phyloP scores from a whole-genome alignment of 2,888 invertebrate species.

The Boloria euphrosyne region DNA sequence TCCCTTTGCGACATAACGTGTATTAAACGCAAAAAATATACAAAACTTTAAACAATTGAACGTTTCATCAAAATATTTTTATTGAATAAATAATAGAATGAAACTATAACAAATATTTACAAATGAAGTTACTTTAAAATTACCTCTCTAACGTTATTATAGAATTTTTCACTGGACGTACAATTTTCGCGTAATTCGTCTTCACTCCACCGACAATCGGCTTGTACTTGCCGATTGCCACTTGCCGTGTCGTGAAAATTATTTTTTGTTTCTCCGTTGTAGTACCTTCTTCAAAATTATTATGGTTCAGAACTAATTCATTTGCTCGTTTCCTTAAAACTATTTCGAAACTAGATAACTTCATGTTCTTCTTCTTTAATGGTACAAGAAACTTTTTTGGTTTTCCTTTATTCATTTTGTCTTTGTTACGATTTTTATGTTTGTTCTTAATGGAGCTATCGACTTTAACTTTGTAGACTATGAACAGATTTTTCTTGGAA shows the following conservation, averaged over 20 bases:
- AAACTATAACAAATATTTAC: background rate
- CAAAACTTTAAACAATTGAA: too few relatives aligned
- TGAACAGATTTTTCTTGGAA: conserved; percentile 53
- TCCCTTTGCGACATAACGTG: too few relatives aligned
- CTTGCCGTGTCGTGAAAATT: conserved; percentile 49
- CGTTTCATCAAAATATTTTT: background rate
- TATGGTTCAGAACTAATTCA: conserved; percentile 41
- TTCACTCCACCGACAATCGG: conserved; percentile 57
- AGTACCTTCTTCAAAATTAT: conserved; percentile 32
- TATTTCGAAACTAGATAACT: conserved; percentile 67
- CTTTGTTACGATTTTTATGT: conserved; percentile 40
- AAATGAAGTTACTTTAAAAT: conserved; percentile 9
- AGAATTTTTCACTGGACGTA: conserved; percentile 62
- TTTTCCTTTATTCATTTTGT: conserved; percentile 47
- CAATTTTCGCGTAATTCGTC: conserved; percentile 59
- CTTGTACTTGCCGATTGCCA: conserved; percentile 59
- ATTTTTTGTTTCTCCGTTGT: conserved; percentile 49
- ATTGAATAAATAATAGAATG: background rate
- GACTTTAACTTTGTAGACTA: conserved; percentile 63
- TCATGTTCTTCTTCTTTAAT: conserved; percentile 70
- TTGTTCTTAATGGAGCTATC: conserved; percentile 48
- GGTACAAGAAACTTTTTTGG: conserved; percentile 70
- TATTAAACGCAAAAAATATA: too few relatives aligned
- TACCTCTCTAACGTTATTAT: conserved; percentile 53
- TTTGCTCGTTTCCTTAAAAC: conserved; percentile 59